phyloP scores from a whole-genome alignment of 2,888 invertebrate species.

The Neoscelio sp. region DNA sequence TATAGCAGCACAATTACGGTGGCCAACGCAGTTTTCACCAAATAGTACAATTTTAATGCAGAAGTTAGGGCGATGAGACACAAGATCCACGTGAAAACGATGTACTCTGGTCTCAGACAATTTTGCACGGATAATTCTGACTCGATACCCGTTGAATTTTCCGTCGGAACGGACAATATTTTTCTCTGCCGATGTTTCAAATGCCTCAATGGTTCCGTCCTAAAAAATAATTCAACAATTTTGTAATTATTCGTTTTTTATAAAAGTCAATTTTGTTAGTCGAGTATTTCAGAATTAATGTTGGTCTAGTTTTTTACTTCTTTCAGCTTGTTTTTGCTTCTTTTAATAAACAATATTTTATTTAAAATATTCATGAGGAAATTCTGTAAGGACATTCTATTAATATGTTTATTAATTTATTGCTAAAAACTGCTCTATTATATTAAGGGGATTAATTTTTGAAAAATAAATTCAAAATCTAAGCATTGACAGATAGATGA shows the following conservation, averaged over 20 bases:
- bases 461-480: too few relatives aligned
- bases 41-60: slow-evolving; percentile 94
- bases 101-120: slow-evolving; percentile 92
- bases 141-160: slow-evolving; percentile 40
- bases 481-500: too few relatives aligned
- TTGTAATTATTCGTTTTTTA: background rate
- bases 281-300: too few relatives aligned
- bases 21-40: slow-evolving; percentile 93
- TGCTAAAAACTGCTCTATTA: too few relatives aligned
- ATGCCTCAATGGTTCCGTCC: slow-evolving; percentile 66
- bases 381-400: too few relatives aligned
- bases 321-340: too few relatives aligned
- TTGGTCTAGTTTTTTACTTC: too few relatives aligned
- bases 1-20: slow-evolving; percentile 90
- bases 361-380: too few relatives aligned
- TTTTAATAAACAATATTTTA: too few relatives aligned
- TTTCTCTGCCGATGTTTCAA: slow-evolving; percentile 66
- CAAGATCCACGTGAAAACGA: slow-evolving; percentile 97
- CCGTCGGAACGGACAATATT: slow-evolving; percentile 60
- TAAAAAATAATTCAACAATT: slow-evolving; percentile 5
- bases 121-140: slow-evolving; percentile 64
- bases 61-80: slow-evolving; percentile 96
- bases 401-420: too few relatives aligned
- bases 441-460: too few relatives aligned
- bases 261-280: too few relatives aligned